Evolutionary conservation across 2,888 invertebrate species (phyloP).

Genomic region (Scaptomyza parva): DNA sequence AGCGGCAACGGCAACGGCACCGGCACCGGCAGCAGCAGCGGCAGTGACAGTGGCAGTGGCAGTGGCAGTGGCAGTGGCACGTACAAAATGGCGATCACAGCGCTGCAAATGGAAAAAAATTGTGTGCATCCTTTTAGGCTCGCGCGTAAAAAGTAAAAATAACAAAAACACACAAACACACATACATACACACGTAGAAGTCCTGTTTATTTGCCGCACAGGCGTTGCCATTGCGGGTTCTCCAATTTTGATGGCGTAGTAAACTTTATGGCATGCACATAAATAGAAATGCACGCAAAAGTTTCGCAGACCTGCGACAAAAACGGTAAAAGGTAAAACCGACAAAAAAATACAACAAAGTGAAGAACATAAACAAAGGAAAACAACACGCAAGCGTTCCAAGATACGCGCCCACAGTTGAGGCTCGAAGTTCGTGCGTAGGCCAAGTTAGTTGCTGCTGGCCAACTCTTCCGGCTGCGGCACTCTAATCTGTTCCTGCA

Average conservation of each 20-base stretch:
- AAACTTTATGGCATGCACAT: constrained; percentile 73
- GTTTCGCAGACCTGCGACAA: constrained; percentile 40
- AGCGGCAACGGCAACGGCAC: constrained; percentile 21
- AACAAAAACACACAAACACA: constrained; percentile 11
- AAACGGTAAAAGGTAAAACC: constrained; percentile 13
- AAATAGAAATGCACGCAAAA: constrained; percentile 74
- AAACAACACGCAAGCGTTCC: constrained; percentile 50
- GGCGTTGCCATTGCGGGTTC: constrained; percentile 33
- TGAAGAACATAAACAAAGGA: constrained; percentile 14
- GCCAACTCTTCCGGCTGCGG: constrained; percentile 19
- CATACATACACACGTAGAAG: constrained; percentile 16
- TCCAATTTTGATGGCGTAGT: constrained; percentile 66
- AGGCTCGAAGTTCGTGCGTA: constrained; percentile 38
- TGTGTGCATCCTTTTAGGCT: constrained; percentile 77
- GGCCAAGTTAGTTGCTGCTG: constrained; percentile 29
- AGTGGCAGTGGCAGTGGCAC: constrained; percentile 21
- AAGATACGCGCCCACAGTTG: constrained; percentile 22
- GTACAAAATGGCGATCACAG: constrained; percentile 41
- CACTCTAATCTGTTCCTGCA: constrained; percentile 64
- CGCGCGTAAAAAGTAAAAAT: constrained; percentile 45
- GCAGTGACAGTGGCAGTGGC: too few species aligned
- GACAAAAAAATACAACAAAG: constrained; percentile 20
- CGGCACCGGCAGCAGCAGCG: constrained; percentile 3
- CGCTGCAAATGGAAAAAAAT: constrained; percentile 66
- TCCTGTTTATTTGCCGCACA: constrained; percentile 47